phyloP scores from a whole-genome alignment of 1,140 invertebrate species.

The Aporrectodea caliginosa region DNA sequence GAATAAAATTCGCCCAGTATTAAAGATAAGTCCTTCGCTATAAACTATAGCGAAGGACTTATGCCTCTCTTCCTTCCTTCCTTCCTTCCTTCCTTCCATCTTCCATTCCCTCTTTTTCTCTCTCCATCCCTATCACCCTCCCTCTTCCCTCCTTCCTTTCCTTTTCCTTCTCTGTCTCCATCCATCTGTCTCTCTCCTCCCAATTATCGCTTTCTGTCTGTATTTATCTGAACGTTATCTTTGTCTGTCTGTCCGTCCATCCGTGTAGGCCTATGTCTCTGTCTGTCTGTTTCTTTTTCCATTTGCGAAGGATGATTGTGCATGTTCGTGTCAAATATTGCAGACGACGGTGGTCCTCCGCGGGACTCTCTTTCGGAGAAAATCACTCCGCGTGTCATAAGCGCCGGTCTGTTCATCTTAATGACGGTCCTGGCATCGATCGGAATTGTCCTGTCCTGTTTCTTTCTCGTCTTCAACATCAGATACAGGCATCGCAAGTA shows the following conservation, averaged over 20 bases:
- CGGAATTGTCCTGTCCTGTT: slow-evolving; percentile 23
- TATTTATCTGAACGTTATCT: background rate
- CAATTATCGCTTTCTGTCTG: slow-evolving; percentile 7
- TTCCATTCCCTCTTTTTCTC: background rate
- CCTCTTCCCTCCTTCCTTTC: slow-evolving; percentile 1
- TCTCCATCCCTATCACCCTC: slow-evolving; percentile 21
- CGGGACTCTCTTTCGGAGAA: slow-evolving; percentile 28
- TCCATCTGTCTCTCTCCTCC: slow-evolving; percentile 27
- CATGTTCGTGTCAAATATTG: too few species aligned
- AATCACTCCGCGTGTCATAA: slow-evolving; percentile 22
- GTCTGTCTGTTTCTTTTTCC: slow-evolving; percentile 16
- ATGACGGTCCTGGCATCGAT: slow-evolving; percentile 27
- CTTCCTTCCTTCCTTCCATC: background rate
- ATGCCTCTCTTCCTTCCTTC: too few species aligned
- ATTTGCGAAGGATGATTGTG: background rate
- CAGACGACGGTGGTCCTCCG: slow-evolving; percentile 25
- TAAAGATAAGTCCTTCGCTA: too few species aligned
- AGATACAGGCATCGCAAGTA: slow-evolving; percentile 27
- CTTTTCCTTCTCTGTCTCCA: slow-evolving; percentile 25
- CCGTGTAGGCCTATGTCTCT: background rate
- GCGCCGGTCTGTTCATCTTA: slow-evolving; percentile 14
- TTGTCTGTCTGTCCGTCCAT: background rate
- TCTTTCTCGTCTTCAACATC: slow-evolving; percentile 33
- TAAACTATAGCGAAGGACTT: too few species aligned
- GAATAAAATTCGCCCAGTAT: too few species aligned